These are phyloP conservation scores for Scarus forsteni DNA, from an alignment of 2,797 vertebrate genomes.

Conservation along the genomic window DNA sequence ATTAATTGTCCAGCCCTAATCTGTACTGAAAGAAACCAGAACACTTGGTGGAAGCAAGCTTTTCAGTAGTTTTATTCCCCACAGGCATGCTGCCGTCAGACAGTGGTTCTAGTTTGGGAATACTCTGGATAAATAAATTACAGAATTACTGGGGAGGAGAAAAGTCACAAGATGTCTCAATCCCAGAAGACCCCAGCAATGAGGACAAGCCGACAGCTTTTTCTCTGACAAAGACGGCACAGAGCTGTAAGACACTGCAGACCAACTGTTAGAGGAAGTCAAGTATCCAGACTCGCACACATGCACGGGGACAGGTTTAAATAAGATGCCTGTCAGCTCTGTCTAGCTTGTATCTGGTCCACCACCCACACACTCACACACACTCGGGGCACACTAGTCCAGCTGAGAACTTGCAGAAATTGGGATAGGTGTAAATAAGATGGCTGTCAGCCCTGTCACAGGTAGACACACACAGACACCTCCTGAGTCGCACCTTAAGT, in stretches of 20 bases:
- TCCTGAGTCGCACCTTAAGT: slow-evolving; percentile 53
- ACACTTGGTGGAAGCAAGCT: too few species aligned
- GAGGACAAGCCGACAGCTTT: slow-evolving; percentile 29
- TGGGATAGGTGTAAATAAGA: slow-evolving; percentile 83
- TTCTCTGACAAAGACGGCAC: slow-evolving; percentile 48
- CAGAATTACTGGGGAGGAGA: slow-evolving; percentile 27
- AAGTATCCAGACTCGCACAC: slow-evolving; percentile 46
- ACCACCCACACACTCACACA: slow-evolving; percentile 35
- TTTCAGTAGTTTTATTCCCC: too few species aligned
- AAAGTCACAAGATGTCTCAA: slow-evolving; percentile 27
- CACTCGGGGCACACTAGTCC: slow-evolving; percentile 56
- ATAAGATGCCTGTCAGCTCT: slow-evolving; percentile 74
- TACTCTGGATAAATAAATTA: slow-evolving; percentile 29
- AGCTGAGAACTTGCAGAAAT: slow-evolving; percentile 74
- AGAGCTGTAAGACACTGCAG: slow-evolving; percentile 39
- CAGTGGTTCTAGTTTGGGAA: too few species aligned
- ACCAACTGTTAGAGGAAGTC: slow-evolving; percentile 59
- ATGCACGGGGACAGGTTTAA: slow-evolving; percentile 61
- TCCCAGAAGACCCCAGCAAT: slow-evolving; percentile 21
- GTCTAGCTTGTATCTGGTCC: slow-evolving; percentile 43
- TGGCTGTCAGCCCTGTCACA: slow-evolving; percentile 78
- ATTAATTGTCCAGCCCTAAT: too few species aligned
- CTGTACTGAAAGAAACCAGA: too few species aligned
- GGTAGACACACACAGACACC: slow-evolving; percentile 61
- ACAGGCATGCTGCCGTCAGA: too few species aligned